Conservation (phyloP, 2,888 invertebrate genomes). For the Subacronicta megacephala region DNA sequence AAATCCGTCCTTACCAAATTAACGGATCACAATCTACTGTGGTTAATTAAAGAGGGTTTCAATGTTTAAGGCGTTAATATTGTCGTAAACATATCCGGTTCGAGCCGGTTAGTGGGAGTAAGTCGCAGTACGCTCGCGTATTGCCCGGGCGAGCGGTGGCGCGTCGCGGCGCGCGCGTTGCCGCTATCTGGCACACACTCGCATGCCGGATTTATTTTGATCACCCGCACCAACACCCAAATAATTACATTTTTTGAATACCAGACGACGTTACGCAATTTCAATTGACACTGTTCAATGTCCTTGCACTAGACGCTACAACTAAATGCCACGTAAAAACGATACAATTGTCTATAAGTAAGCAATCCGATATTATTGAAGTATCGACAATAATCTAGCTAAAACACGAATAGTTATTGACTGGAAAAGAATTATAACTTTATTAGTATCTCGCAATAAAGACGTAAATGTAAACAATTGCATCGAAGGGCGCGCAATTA, state of each 20-base stretch:
- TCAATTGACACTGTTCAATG: constrained; percentile 66
- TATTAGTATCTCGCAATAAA: constrained; percentile 32
- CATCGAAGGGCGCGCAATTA: constrained; percentile 42
- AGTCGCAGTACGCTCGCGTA: constrained; percentile 41
- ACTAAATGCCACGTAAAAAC: constrained; percentile 9
- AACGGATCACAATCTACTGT: too few relatives aligned
- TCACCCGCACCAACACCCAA: constrained; percentile 73
- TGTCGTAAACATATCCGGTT: constrained; percentile 43
- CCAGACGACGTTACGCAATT: constrained; percentile 77
- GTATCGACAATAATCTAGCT: constrained; percentile 8
- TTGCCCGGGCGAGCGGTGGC: constrained; percentile 52
- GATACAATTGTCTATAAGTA: constrained; percentile 4
- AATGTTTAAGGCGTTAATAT: constrained; percentile 43
- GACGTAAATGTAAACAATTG: constrained; percentile 24
- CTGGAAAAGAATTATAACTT: constrained; percentile 20
- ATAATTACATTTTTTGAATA: constrained; percentile 83
- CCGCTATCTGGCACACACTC: constrained; percentile 71
- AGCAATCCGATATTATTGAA: constrained; percentile 10
- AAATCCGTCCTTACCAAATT: too few relatives aligned
- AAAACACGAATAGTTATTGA: constrained; percentile 24
- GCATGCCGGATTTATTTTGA: constrained; percentile 79
- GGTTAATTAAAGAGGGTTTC: constrained; percentile 23
- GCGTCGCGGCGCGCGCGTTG: constrained; percentile 31
- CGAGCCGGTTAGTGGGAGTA: constrained; percentile 29
- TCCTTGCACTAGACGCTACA: constrained; percentile 40